phyloP scores from a whole-genome alignment of 2,113 vertebrate genomes.

The Dromas ardeola region DNA sequence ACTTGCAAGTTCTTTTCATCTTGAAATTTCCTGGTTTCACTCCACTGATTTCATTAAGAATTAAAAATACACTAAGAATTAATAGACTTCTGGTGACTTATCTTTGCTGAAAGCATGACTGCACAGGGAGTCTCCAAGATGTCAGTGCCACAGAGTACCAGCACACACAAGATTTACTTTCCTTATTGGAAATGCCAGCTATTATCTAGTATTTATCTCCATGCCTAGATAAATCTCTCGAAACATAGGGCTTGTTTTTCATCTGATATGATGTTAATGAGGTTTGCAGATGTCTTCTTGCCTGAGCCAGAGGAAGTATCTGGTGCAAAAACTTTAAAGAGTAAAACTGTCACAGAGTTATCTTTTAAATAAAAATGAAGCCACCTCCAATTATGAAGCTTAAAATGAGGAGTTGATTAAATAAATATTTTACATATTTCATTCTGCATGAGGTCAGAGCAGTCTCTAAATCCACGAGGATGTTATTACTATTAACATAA shows the following conservation, averaged over 20 bases:
- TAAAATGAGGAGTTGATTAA: not conserved
- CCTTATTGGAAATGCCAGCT: not conserved
- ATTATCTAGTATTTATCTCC: not conserved
- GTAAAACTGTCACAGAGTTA: not conserved
- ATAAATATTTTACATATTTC: not conserved
- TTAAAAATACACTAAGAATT: not conserved
- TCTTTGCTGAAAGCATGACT: not conserved
- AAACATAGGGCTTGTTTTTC: not conserved
- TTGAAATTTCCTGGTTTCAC: not conserved
- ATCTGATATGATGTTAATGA: fast-evolving
- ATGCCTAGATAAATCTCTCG: not conserved
- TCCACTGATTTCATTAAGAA: not conserved
- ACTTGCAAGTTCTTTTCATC: slow-evolving; percentile 7
- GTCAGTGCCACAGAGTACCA: not conserved
- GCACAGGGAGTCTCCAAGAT: not conserved
- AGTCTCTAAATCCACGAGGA: not conserved
- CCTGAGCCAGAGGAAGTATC: not conserved
- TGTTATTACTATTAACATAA: not conserved
- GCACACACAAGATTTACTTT: not conserved
- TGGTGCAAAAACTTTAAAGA: not conserved
- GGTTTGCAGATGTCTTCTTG: not conserved
- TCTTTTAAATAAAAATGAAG: not conserved
- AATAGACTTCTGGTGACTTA: not conserved
- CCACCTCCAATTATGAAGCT: not conserved
- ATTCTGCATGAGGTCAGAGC: not conserved